Percentiles rank a stretch among this genome's conserved stretches.
These are phyloP conservation scores for Rhinella marina DNA, from an alignment of 2,797 vertebrate genomes.

Conservation along the genomic window DNA sequence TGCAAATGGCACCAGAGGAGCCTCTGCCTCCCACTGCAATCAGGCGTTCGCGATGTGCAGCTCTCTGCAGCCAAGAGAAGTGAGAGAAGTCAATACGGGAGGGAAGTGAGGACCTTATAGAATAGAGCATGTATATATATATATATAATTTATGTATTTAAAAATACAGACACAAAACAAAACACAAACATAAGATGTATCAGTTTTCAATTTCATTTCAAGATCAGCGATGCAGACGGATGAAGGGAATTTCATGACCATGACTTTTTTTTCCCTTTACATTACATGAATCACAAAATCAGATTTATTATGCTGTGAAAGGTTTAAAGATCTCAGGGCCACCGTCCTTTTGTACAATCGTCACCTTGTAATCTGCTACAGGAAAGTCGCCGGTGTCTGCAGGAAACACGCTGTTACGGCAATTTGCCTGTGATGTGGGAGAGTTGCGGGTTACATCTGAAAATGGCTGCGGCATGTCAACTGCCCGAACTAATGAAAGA, in stretches of 20 bases:
- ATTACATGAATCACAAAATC: background rate
- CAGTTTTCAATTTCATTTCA: background rate
- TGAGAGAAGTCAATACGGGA: slow-evolving; percentile 3
- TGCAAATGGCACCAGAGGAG: slow-evolving; percentile 85
- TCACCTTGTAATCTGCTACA: background rate
- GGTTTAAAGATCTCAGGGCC: background rate
- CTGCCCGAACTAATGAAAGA: background rate
- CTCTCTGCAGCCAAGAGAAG: slow-evolving; percentile 31
- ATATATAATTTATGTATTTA: too few species aligned
- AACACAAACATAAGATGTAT: background rate
- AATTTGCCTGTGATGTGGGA: background rate
- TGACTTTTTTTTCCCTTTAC: background rate
- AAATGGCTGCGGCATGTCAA: background rate
- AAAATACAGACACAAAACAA: background rate
- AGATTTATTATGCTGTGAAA: background rate
- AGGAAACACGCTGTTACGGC: background rate
- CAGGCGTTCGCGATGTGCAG: slow-evolving; percentile 78
- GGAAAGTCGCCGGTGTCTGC: background rate
- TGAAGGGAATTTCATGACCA: background rate
- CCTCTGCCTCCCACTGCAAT: slow-evolving; percentile 80
- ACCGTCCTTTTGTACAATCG: background rate
- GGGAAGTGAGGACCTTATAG: background rate
- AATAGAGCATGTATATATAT: background rate
- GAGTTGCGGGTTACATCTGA: background rate
- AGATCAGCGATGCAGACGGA: background rate